A percentile compares a stretch with the other conserved stretches of the same genome.
Evolutionary conservation across 30 jellyfish, hydroid and myxozoan genomes (phyloP).

Genomic region (Aurelia aurita): DNA sequence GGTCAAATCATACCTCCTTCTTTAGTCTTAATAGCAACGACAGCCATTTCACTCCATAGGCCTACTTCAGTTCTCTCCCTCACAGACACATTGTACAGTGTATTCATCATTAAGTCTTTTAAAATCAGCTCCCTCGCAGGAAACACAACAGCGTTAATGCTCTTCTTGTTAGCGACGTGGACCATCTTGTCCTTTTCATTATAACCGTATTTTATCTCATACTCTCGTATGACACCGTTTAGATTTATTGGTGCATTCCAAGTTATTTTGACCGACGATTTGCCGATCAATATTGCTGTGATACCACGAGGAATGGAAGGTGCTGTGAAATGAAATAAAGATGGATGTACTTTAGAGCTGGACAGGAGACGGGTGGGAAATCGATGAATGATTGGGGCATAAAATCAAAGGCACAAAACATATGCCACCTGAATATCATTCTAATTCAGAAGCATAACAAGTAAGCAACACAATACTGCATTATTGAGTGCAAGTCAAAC

Average conservation of each 20-base stretch:
- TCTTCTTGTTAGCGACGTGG: slow-evolving; percentile 20
- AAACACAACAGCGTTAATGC: slow-evolving; percentile 18
- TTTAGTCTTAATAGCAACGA: slow-evolving; percentile 9
- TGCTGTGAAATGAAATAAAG: slow-evolving; percentile 22
- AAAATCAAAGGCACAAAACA: too few relatives aligned
- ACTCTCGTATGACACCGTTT: slow-evolving; percentile 67
- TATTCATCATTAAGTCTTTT: slow-evolving; percentile 26
- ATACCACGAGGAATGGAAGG: slow-evolving; percentile 69
- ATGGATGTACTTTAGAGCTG: too few relatives aligned
- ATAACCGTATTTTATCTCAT: slow-evolving; percentile 41
- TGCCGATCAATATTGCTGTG: slow-evolving; percentile 11
- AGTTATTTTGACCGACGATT: slow-evolving; percentile 36
- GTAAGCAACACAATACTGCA: too few relatives aligned
- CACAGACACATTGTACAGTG: slow-evolving; percentile 49
- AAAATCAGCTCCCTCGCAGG: slow-evolving; percentile 31
- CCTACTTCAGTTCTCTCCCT: slow-evolving; percentile 62
- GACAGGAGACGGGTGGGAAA: too few relatives aligned
- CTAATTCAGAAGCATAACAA: too few relatives aligned
- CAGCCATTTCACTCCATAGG: slow-evolving; percentile 46
- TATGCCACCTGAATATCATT: too few relatives aligned
- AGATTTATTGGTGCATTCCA: slow-evolving; percentile 63
- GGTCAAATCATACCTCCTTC: slow-evolving; percentile 51
- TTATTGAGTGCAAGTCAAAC: too few relatives aligned
- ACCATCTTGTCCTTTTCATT: slow-evolving; percentile 19
- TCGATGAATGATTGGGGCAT: too few relatives aligned